Conservation (phyloP, 2,113 vertebrate genomes). For the Otocyon megalotis region DNA sequence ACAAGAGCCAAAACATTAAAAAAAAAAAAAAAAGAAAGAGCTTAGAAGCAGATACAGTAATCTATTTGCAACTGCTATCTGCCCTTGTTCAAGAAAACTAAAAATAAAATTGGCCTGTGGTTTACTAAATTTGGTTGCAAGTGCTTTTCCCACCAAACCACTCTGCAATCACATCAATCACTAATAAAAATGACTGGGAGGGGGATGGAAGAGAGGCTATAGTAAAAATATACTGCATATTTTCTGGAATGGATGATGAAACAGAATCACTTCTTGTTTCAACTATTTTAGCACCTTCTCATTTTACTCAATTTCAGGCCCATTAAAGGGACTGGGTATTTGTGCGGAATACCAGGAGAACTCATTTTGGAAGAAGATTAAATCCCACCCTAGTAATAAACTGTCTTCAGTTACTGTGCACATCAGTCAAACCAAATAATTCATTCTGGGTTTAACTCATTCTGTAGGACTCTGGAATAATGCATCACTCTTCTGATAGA, state of each 20-base stretch:
- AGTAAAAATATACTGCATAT: background rate
- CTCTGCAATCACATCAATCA: constrained; percentile 60
- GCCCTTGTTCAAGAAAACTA: constrained; percentile 56
- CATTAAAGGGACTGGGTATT: constrained; percentile 45
- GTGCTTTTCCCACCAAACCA: constrained; percentile 64
- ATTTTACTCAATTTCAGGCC: constrained; percentile 62
- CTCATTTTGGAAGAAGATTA: constrained; percentile 63
- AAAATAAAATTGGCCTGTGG: constrained; percentile 64
- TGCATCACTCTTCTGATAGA: background rate
- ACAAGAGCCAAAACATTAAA: constrained; percentile 27
- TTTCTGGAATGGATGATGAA: constrained; percentile 56
- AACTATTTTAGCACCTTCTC: constrained; percentile 71
- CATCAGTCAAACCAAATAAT: constrained; percentile 48
- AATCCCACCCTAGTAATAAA: constrained; percentile 49
- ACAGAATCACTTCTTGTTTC: constrained; percentile 52
- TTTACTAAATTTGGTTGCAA: constrained; percentile 74
- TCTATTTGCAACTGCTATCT: constrained; percentile 44
- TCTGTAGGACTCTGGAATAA: background rate
- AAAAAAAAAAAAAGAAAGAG: background rate
- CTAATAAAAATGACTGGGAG: constrained; percentile 57
- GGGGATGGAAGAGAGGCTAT: background rate
- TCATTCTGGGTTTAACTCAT: background rate
- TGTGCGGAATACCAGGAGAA: constrained; percentile 6
- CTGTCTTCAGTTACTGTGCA: constrained; percentile 48
- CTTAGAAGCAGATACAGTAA: constrained; percentile 9